A percentile compares a stretch with the other conserved stretches of the same genome.
phyloP scores from a whole-genome alignment of 2,888 invertebrate species.

The Eilema caniola region DNA sequence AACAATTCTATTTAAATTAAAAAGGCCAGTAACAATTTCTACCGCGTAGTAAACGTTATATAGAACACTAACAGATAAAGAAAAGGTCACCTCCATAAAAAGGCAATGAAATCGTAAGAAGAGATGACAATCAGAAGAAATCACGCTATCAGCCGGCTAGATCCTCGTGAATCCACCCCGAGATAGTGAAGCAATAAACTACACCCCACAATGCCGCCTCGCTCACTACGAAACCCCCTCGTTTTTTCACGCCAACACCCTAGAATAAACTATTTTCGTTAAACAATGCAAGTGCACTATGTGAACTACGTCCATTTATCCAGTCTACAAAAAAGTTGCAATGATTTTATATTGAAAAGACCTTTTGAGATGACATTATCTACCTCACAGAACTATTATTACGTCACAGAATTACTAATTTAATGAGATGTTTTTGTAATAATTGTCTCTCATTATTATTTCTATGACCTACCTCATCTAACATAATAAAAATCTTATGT shows the following conservation, averaged over 20 bases:
- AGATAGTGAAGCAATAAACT: constrained; percentile 35
- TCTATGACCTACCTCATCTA: background rate
- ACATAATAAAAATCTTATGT: background rate
- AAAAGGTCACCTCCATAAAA: constrained; percentile 52
- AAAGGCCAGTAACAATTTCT: constrained; percentile 15
- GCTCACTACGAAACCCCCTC: constrained; percentile 21
- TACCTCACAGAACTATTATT: too few species aligned
- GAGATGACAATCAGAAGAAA: constrained; percentile 57
- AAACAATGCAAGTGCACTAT: constrained; percentile 36
- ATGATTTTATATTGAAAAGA: constrained; percentile 12
- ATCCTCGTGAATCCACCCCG: constrained; percentile 20
- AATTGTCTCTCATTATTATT: too few species aligned
- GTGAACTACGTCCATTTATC: constrained; percentile 32
- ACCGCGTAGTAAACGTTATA: constrained; percentile 39
- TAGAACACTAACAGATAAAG: constrained; percentile 47
- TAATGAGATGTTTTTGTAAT: too few species aligned
- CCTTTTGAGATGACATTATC: constrained; percentile 6
- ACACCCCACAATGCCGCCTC: constrained; percentile 16
- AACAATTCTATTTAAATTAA: background rate
- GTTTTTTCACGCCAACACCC: constrained; percentile 30
- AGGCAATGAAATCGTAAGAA: constrained; percentile 53
- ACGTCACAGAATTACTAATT: too few species aligned
- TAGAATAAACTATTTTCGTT: constrained; percentile 49
- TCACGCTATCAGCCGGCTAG: constrained; percentile 46
- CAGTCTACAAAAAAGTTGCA: constrained; percentile 20